Percentiles rank a stretch among this genome's conserved stretches.
These are phyloP conservation scores for Hiodon alosoides DNA, from an alignment of 2,113 vertebrate species.

Conservation along the genomic window DNA sequence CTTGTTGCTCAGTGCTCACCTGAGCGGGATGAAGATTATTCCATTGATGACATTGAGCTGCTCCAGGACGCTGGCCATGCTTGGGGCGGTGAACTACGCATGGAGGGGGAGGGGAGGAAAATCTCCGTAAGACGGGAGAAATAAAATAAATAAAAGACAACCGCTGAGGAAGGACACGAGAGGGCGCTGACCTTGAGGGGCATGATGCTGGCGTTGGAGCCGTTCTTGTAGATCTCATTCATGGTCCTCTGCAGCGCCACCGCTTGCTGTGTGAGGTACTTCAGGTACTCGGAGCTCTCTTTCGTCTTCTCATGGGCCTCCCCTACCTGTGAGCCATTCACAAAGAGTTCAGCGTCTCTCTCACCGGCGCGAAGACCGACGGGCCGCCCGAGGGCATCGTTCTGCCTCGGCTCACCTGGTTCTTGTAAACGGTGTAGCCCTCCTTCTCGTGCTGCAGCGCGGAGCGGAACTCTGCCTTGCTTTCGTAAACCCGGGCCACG, in stretches of 20 bases:
- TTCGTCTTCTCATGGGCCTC: slow-evolving; percentile 95
- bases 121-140: no score
- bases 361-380: background rate
- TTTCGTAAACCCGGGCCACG: slow-evolving; percentile 91
- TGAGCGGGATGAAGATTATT: slow-evolving; percentile 98
- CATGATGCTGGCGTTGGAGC: slow-evolving; percentile 89
- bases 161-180: background rate
- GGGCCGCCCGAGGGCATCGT: background rate
- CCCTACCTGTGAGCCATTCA: slow-evolving; percentile 68
- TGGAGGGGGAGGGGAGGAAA: background rate
- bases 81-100: slow-evolving; percentile 90
- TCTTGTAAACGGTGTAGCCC: slow-evolving; percentile 97
- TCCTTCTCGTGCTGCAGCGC: slow-evolving; percentile 98
- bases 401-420: slow-evolving; percentile 67
- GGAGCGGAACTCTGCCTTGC: slow-evolving; percentile 94
- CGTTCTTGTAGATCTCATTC: slow-evolving; percentile 98
- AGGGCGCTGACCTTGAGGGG: slow-evolving; percentile 78
- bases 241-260: slow-evolving; percentile 97
- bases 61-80: slow-evolving; percentile 92
- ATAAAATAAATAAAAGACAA: background rate
- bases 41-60: slow-evolving; percentile 98
- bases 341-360: background rate
- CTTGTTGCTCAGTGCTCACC: slow-evolving; percentile 55
- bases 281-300: slow-evolving; percentile 97
- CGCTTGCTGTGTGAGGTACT: slow-evolving; percentile 95